Percentiles rank a stretch among this genome's conserved stretches.
These are phyloP conservation scores for Hermaeophaga mercurialis DNA, from an alignment of 2,888 invertebrate genomes.

Conservation along the genomic window DNA sequence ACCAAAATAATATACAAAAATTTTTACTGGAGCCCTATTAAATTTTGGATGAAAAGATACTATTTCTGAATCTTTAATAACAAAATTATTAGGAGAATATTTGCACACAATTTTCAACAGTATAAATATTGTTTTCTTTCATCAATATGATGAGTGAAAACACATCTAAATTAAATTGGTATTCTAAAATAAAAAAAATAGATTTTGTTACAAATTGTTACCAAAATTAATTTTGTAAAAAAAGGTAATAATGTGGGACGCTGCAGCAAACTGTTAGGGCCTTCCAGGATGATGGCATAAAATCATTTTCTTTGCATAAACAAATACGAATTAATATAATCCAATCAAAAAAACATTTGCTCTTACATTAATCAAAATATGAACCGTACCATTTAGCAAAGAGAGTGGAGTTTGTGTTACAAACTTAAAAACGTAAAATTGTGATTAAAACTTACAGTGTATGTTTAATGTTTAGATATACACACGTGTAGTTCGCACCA, in stretches of 20 bases:
- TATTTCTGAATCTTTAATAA: no score
- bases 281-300: neutral
- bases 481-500: slow-evolving; percentile 18
- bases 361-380: neutral
- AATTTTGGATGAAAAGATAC: no score
- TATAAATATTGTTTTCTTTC: no score
- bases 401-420: neutral
- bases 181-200: no score
- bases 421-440: neutral
- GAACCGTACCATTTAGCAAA: neutral
- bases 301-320: neutral
- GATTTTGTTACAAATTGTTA: no score
- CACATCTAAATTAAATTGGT: no score
- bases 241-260: no score
- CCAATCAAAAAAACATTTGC: slow-evolving; percentile 1
- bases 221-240: no score
- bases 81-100: no score
- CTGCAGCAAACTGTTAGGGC: neutral
- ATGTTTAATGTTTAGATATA: slow-evolving; percentile 29
- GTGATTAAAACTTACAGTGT: slow-evolving; percentile 13
- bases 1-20: neutral
- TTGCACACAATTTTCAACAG: no score
- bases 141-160: no score
- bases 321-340: neutral
- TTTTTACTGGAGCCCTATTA: neutral